Conservation (phyloP, 2,888 invertebrate species). For the Argynnis bischoffii region DNA sequence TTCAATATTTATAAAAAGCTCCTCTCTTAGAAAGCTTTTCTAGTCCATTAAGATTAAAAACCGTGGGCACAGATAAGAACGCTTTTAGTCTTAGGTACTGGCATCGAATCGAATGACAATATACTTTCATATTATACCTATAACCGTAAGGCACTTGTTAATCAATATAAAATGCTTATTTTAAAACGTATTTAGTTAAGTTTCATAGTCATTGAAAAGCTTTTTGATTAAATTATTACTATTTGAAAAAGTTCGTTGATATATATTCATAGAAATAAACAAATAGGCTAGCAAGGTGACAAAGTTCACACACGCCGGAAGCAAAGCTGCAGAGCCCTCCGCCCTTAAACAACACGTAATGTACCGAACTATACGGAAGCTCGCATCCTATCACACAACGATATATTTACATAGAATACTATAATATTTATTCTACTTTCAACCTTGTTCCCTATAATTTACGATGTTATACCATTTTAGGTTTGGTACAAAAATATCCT, state of each 20-base stretch:
- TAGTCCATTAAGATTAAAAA: slow-evolving; percentile 12
- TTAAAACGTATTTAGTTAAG: too few relatives aligned
- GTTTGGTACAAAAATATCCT: slow-evolving; percentile 1
- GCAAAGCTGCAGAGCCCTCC: slow-evolving; percentile 69
- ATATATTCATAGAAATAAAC: slow-evolving; percentile 57
- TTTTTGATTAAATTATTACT: too few relatives aligned
- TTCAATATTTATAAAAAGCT: neutral
- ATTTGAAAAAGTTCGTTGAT: slow-evolving; percentile 17
- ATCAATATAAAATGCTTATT: neutral
- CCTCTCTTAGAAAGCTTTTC: neutral
- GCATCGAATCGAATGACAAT: neutral
- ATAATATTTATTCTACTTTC: slow-evolving; percentile 30
- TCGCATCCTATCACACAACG: slow-evolving; percentile 30
- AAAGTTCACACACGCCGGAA: slow-evolving; percentile 71
- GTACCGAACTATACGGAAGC: slow-evolving; percentile 41
- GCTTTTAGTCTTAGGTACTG: slow-evolving; percentile 8
- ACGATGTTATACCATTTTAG: slow-evolving; percentile 16
- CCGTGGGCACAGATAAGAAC: neutral
- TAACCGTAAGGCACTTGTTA: neutral
- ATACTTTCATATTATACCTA: neutral
- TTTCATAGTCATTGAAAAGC: too few relatives aligned
- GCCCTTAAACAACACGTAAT: slow-evolving; percentile 44
- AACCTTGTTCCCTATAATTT: slow-evolving; percentile 29
- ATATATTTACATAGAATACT: slow-evolving; percentile 11
- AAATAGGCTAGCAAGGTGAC: slow-evolving; percentile 60